Percentiles rank a stretch among this genome's conserved stretches.
Evolutionary conservation across 2,888 invertebrate genomes (phyloP).

Genomic region (Trissolcus japonicus): DNA sequence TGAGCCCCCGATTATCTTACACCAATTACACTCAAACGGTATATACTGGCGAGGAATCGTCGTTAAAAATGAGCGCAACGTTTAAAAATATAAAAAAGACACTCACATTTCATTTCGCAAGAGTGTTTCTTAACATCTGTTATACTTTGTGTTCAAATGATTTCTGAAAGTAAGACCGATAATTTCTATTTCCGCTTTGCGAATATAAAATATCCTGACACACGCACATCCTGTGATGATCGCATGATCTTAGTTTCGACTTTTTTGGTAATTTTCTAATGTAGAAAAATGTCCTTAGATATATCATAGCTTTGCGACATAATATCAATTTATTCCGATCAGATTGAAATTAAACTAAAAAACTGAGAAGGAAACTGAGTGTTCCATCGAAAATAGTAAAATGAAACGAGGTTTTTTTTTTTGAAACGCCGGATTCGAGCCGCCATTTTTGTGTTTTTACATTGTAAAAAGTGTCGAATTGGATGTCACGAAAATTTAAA

Average conservation of each 20-base stretch:
- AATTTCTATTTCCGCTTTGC: conserved; percentile 31
- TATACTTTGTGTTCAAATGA: conserved; percentile 45
- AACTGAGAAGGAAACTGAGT: too few species aligned
- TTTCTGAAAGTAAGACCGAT: conserved; percentile 19
- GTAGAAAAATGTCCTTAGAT: too few species aligned
- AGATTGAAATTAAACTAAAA: too few species aligned
- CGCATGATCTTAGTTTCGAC: conserved; percentile 22
- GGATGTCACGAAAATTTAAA: conserved; percentile 1
- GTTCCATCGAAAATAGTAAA: too few species aligned
- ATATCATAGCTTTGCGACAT: background rate
- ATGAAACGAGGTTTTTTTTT: too few species aligned
- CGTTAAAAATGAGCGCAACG: background rate
- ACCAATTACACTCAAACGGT: conserved; percentile 12
- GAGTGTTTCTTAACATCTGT: conserved; percentile 37
- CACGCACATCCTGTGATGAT: conserved; percentile 49
- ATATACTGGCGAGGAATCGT: background rate
- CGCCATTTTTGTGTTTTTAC: background rate
- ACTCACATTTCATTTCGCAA: conserved; percentile 23
- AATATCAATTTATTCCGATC: too few species aligned
- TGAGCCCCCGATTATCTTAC: conserved; percentile 5
- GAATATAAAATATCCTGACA: conserved; percentile 14
- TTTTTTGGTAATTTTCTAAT: background rate
- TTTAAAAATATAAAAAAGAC: conserved; percentile 17
- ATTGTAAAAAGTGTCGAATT: too few species aligned
- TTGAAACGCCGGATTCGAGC: background rate